phyloP scores from a whole-genome alignment of 2,797 vertebrate genomes.

The Sebastolobus altivelis region DNA sequence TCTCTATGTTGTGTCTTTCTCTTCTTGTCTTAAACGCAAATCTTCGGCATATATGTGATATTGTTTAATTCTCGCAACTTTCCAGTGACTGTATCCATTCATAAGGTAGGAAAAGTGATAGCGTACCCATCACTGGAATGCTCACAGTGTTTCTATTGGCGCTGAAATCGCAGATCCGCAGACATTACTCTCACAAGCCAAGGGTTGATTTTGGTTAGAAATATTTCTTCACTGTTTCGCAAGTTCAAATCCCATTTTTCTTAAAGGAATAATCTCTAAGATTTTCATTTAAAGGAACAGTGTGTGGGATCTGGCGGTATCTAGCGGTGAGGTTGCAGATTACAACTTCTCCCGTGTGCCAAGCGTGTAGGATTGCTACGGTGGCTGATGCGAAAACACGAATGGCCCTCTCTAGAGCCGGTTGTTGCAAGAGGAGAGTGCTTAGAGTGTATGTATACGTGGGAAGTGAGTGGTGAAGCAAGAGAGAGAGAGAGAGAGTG shows the following conservation, averaged over 20 bases:
- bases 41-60: neutral
- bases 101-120: constrained; percentile 12
- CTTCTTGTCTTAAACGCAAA: neutral
- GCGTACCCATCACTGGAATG: constrained; percentile 26
- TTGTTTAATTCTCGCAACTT: constrained; percentile 2
- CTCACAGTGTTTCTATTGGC: constrained; percentile 51
- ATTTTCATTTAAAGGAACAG: no score
- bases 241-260: constrained; percentile 12
- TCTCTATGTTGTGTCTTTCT: neutral
- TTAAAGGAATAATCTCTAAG: no score
- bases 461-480: no score
- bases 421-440: no score
- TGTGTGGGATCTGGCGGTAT: no score
- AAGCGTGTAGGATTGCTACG: no score
- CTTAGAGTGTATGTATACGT: no score
- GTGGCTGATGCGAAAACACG: fast-evolving
- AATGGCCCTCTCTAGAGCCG: no score
- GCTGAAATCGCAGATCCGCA: constrained; percentile 20
- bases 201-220: constrained; percentile 27
- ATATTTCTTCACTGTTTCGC: constrained; percentile 9
- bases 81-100: constrained; percentile 18
- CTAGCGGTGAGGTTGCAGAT: no score
- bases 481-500: no score
- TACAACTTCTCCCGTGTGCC: no score
- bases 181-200: constrained; percentile 5